These are phyloP conservation scores for Tiliacea citrago DNA, from an alignment of 2,888 invertebrate genomes.

Conservation along the genomic window DNA sequence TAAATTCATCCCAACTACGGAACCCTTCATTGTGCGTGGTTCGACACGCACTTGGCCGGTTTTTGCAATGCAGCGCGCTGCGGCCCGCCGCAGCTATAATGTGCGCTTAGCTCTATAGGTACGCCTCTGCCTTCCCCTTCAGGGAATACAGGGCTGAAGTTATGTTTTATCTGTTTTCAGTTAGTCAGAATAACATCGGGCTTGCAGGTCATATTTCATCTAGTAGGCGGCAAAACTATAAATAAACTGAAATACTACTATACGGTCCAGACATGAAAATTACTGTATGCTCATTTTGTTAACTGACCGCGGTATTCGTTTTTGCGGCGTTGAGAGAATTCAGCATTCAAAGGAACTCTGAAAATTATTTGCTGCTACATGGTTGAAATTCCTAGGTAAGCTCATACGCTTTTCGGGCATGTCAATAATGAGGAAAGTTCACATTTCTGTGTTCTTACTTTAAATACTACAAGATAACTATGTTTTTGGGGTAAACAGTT, in stretches of 20 bases:
- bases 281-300: conserved; percentile 23
- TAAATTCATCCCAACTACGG: no score
- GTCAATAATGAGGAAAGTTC: neutral
- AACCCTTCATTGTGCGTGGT: no score
- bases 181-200: conserved; percentile 6
- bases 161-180: conserved; percentile 3
- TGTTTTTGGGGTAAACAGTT: neutral
- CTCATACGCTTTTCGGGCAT: neutral
- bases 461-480: neutral
- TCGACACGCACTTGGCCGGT: no score
- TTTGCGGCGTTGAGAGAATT: conserved; percentile 17
- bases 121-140: neutral
- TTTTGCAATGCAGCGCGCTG: no score
- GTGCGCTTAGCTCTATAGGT: no score
- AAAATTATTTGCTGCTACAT: neutral
- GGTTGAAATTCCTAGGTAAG: neutral
- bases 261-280: conserved; percentile 26
- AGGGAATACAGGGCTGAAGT: no score
- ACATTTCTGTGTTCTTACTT: neutral
- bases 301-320: conserved; percentile 22
- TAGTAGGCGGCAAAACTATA: conserved; percentile 32
- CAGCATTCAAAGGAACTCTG: neutral
- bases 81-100: no score
- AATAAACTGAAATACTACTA: conserved; percentile 26
- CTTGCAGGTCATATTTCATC: conserved; percentile 48